These are phyloP conservation scores for Patiria miniata DNA, from an alignment of 35 echinoderm and acorn worm genomes.

Conservation along the genomic window DNA sequence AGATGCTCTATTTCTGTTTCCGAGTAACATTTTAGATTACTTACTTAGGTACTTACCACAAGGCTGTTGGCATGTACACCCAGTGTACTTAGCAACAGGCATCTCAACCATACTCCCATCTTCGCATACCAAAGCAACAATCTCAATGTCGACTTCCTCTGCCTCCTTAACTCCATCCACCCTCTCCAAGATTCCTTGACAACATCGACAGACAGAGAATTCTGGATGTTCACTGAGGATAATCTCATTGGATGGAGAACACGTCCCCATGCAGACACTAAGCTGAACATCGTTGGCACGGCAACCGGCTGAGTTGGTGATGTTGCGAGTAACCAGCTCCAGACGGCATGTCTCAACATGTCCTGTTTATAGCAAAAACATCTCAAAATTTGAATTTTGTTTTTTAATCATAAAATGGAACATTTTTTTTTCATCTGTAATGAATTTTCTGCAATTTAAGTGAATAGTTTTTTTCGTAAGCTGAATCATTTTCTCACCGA, in stretches of 20 bases:
- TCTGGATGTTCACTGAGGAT: not conserved
- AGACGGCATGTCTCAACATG: not conserved
- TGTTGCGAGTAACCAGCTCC: conserved; percentile 35
- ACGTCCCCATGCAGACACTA: conserved; percentile 43
- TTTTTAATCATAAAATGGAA: too few species aligned
- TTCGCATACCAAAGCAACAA: not conserved
- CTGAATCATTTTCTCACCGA: not conserved
- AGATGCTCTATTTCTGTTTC: too few species aligned
- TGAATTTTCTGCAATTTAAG: too few species aligned
- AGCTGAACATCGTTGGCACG: conserved; percentile 32
- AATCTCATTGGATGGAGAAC: conserved; percentile 34
- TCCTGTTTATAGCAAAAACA: not conserved
- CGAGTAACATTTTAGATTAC: too few species aligned
- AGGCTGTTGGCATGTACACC: not conserved
- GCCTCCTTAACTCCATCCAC: not conserved
- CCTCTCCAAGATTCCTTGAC: conserved; percentile 1
- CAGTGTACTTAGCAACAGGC: conserved; percentile 1
- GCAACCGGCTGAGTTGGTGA: conserved; percentile 61
- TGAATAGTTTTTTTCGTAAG: too few species aligned
- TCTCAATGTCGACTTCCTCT: not conserved
- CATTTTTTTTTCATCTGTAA: too few species aligned
- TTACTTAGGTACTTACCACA: too few species aligned
- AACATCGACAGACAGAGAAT: conserved; percentile 20
- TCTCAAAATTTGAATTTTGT: too few species aligned
- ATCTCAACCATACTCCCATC: not conserved